Percentiles rank a stretch among this genome's conserved stretches.
Conservation (phyloP, 2,113 vertebrate species). For the Oncorhynchus nerka region DNA sequence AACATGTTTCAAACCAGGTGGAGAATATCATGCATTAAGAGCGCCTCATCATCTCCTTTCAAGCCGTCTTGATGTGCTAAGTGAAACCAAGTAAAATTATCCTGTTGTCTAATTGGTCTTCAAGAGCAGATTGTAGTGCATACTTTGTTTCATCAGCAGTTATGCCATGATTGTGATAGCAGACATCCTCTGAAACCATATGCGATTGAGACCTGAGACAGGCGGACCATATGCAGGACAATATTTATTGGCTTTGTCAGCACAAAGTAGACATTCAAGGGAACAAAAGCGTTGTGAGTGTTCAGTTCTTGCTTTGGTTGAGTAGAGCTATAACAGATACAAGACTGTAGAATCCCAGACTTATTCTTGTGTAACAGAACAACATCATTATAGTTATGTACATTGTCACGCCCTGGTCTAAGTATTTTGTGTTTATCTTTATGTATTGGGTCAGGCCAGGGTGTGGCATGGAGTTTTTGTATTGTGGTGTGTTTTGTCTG, state of each 20-base stretch:
- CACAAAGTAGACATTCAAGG: conserved; percentile 2
- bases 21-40: conserved; percentile 20
- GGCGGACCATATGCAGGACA: not conserved
- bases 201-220: not conserved
- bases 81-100: conserved; percentile 20
- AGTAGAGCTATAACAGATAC: too few relatives aligned
- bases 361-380: too few relatives aligned
- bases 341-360: too few relatives aligned
- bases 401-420: too few relatives aligned
- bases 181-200: not conserved
- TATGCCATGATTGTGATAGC: not conserved
- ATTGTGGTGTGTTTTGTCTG: too few relatives aligned
- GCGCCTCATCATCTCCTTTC: conserved; percentile 29
- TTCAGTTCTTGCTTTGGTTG: too few relatives aligned
- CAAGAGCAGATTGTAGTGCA: conserved; percentile 2
- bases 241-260: not conserved
- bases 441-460: too few relatives aligned
- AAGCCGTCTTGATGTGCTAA: conserved; percentile 25
- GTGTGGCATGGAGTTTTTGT: too few relatives aligned
- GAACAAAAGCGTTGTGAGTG: not conserved
- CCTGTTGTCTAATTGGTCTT: conserved; percentile 28
- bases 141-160: not conserved
- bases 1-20: conserved; percentile 31
- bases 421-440: too few relatives aligned
- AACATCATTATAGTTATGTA: too few relatives aligned